Base-by-base conservation (phyloP, 1,140 invertebrate genomes). In the Semibalanus balanoides region DNA sequence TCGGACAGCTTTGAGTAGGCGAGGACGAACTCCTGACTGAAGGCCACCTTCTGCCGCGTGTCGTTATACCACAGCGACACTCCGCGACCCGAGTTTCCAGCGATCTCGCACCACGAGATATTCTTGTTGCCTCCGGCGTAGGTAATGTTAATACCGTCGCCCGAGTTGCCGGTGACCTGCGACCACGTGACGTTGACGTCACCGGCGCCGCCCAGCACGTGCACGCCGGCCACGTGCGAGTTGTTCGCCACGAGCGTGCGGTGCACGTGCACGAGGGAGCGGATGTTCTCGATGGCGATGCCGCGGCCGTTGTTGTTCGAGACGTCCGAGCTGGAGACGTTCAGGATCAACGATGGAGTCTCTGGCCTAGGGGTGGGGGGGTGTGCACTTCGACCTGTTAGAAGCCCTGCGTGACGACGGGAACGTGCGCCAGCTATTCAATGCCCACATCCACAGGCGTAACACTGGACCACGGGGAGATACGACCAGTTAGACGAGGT, bases 291-390 rank as follows among this genome's bases (percentile, higher is more conserved):
- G 11, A 92, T 88, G 7, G 88, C 90, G 73, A 97, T 89, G 31
- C 97, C 97, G 83, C 96, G 90, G 0, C 97, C 97, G 80, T 92
- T 92, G 83, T 99, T 99, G 79, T 93, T 89, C 0, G 89, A 88
- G 69, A 99, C 89, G 30, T 90, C 88, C 28, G 92, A 92, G 78
- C 92, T 90, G 0, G 90, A 92, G 17, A 99, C 87, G 78, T 95
- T 93, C 0, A 99, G 85, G 82, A n/a, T n/a, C n/a, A n/a, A n/a
- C n/a, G n/a, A n/a, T n/a, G n/a, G n/a, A n/a, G n/a, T n/a, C n/a
- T n/a, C n/a, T n/a, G n/a, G n/a, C n/a, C n/a, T n/a, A n/a, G n/a
- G n/a, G n/a, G n/a, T n/a, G n/a, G n/a, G n/a, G n/a, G n/a, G n/a
- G n/a, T n/a, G n/a, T n/a, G n/a, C n/a, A n/a, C n/a, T n/a, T n/a